A percentile compares a stretch with the other conserved stretches of the same genome.
These are phyloP conservation scores for Argyrosomus japonicus DNA, from an alignment of 2,113 vertebrate species.

Conservation along the genomic window DNA sequence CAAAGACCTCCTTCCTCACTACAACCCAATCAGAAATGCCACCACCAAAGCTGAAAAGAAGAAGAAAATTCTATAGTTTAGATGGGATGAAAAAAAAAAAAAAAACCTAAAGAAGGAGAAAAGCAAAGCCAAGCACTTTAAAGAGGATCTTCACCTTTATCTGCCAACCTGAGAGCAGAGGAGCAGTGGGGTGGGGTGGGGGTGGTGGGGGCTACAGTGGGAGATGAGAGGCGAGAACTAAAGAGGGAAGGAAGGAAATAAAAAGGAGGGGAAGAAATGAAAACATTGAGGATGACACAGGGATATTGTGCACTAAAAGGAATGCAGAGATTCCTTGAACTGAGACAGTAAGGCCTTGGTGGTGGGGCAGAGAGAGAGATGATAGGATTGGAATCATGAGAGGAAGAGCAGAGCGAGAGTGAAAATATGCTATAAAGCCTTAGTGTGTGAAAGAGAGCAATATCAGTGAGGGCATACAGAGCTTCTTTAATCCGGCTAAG, in stretches of 20 bases:
- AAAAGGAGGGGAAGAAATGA: conserved; percentile 27
- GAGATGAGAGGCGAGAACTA: conserved; percentile 50
- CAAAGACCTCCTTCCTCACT: conserved; percentile 64
- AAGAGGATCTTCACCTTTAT: conserved; percentile 77
- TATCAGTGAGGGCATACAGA: conserved; percentile 57
- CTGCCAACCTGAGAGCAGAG: conserved; percentile 71
- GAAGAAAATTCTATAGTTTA: conserved; percentile 65
- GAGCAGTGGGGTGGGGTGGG: conserved; percentile 28
- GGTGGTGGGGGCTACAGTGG: conserved; percentile 43
- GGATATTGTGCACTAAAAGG: conserved; percentile 43
- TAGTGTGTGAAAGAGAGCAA: conserved; percentile 51
- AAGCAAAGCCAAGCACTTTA: conserved; percentile 62
- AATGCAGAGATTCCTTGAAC: conserved; percentile 46
- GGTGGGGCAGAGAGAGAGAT: conserved; percentile 35
- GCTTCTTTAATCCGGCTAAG: conserved; percentile 60
- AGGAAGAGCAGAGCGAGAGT: conserved; percentile 37
- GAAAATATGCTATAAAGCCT: conserved; percentile 52
- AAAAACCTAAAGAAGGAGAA: conserved; percentile 34
- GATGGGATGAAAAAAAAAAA: conserved; percentile 10
- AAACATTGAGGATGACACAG: conserved; percentile 57
- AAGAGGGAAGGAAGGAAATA: conserved; percentile 18
- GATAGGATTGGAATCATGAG: conserved; percentile 63
- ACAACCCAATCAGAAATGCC: conserved; percentile 73
- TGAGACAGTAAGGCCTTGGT: conserved; percentile 38
- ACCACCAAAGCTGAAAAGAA: conserved; percentile 59